phyloP scores from a whole-genome alignment of 2,113 vertebrate genomes.

The Mionectes macconnelli region DNA sequence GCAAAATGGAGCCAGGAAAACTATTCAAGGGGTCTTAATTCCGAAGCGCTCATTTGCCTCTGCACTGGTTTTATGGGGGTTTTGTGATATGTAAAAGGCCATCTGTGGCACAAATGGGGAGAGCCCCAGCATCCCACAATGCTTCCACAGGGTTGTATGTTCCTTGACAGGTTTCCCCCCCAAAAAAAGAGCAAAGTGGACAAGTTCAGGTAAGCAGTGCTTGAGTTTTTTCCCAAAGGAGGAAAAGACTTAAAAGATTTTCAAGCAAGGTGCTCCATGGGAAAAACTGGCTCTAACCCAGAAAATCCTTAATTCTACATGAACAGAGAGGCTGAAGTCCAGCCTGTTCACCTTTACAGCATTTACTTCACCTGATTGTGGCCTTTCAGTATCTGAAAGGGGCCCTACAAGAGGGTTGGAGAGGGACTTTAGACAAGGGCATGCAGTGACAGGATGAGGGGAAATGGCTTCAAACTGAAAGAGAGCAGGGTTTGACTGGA shows the following conservation, averaged over 20 bases:
- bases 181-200: neutral
- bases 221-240: neutral
- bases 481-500: neutral
- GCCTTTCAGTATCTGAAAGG: neutral
- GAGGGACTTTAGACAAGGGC: neutral
- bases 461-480: neutral
- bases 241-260: neutral
- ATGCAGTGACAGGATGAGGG: neutral
- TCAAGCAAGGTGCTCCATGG: neutral
- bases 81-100: neutral
- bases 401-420: neutral
- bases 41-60: neutral
- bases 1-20: constrained; percentile 44
- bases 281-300: neutral
- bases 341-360: neutral
- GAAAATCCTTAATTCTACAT: neutral
- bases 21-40: neutral
- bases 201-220: neutral
- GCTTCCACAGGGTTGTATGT: neutral
- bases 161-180: neutral
- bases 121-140: rapidly evolving
- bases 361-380: neutral
- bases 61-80: neutral
- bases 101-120: neutral
- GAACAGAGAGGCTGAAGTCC: neutral